Evolutionary conservation across 2,888 invertebrate genomes (phyloP), one percentile per base, ranked within the genome.

Genomic region (Synergus umbraculus): DNA sequence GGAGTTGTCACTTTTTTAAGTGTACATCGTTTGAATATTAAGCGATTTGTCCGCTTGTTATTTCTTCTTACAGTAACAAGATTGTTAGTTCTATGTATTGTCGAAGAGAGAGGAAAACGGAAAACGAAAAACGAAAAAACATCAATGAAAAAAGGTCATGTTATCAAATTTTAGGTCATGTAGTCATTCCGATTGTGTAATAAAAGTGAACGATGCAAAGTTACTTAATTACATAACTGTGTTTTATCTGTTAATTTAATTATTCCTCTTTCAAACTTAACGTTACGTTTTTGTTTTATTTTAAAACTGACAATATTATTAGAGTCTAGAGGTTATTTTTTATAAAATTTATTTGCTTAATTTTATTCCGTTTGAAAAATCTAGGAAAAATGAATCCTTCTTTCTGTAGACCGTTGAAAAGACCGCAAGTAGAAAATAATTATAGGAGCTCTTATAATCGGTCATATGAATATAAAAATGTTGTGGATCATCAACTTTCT

Each of bases 121-220:
- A 81, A 79, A 84, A 84, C 80, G 81, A 83, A 81, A 79, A 84
- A 84, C 80, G 81, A 83, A 85, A 80, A 83, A 79, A 78, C 76
- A 76, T 63, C 67, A 76, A 76, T 49, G 65, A 80, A 80, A 29
- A 54, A 44, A 79, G 78, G 76, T 82, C 83, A 66, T 60, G 79
- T 80, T 80, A 77, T 78, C 66, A 41, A 82, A 63, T 49, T 84
- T 78, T 54, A 66, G 82, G 81, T 83, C 86, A 82, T 89, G 88
- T 89, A 88, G 83, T 86, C 83, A 87, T 84, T 87, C 86, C 85
- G 80, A 69, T 54, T 88, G 86, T 88, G 84, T 87, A 89, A 88
- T 88, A 88, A 89, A 89, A 86, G 81, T 82, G 82, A 86, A 83
- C 78, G 84, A 87, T 88, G 81, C 85, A 83, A 82, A 84, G 81